A percentile compares a stretch with the other conserved stretches of the same genome.
These are phyloP conservation scores for Hylaea fasciaria DNA, from an alignment of 2,888 invertebrate species.

Conservation along the genomic window DNA sequence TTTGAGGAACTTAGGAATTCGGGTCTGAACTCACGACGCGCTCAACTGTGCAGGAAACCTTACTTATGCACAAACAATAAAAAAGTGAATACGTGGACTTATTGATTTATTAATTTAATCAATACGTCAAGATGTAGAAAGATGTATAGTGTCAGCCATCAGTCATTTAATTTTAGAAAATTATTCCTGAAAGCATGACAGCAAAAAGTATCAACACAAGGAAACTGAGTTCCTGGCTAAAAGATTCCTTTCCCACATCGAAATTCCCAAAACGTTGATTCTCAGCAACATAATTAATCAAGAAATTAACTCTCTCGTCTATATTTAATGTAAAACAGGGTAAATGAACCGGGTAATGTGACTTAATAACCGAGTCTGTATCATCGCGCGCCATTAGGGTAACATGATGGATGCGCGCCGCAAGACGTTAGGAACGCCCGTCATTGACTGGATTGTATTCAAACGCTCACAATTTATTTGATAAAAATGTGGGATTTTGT, in stretches of 20 bases:
- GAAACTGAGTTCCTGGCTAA: too few relatives aligned
- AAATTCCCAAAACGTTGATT: conserved; percentile 18
- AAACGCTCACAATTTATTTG: conserved; percentile 11
- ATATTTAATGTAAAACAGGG: conserved; percentile 31
- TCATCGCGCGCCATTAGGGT: conserved; percentile 22
- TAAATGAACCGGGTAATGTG: conserved; percentile 35
- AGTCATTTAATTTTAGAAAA: too few relatives aligned
- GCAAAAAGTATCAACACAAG: too few relatives aligned
- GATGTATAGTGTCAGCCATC: too few relatives aligned
- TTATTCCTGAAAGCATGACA: too few relatives aligned
- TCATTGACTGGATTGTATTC: conserved; percentile 12
- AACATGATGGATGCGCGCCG: conserved; percentile 20
- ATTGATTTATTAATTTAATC: too few relatives aligned
- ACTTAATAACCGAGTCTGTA: conserved; percentile 30
- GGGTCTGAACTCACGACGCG: not conserved
- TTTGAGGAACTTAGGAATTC: not conserved
- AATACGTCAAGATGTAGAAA: too few relatives aligned
- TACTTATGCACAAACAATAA: too few relatives aligned
- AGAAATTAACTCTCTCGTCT: conserved; percentile 26
- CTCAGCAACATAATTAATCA: conserved; percentile 29
- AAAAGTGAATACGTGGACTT: too few relatives aligned
- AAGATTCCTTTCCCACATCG: not conserved
- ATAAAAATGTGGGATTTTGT: conserved; percentile 1
- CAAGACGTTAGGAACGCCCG: conserved; percentile 13
- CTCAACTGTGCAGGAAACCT: not conserved